Evolutionary conservation across 2,797 vertebrate species (phyloP).

Genomic region (Otolemur crassicaudatus): DNA sequence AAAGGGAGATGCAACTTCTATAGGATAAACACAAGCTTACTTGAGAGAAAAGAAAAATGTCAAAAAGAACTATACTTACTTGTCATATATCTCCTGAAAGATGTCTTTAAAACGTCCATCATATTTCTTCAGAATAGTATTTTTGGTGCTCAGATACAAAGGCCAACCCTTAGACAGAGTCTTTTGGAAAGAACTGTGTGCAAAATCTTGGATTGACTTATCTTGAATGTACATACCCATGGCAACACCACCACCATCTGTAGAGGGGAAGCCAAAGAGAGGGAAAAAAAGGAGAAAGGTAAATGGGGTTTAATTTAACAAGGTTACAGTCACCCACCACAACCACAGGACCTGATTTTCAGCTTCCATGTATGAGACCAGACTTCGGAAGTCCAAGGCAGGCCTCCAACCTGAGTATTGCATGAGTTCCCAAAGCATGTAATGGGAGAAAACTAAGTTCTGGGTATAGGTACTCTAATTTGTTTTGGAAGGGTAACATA

Average conservation of each 20-base stretch:
- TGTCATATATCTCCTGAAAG: constrained; percentile 99
- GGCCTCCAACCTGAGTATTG: not conserved
- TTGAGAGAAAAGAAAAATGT: not conserved
- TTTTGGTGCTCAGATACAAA: constrained; percentile 99
- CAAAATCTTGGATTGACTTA: constrained; percentile 95
- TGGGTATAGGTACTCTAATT: not conserved
- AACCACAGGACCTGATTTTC: not conserved
- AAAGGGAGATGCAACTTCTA: constrained; percentile 36
- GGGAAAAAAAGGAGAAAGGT: constrained; percentile 32
- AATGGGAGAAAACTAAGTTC: not conserved
- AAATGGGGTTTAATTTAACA: not conserved
- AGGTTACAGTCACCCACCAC: not conserved
- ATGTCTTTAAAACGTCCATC: constrained; percentile 98
- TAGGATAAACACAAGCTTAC: not conserved
- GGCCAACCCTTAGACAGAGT: constrained; percentile 94
- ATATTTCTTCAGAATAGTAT: constrained; percentile 98
- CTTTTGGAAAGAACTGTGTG: constrained; percentile 99
- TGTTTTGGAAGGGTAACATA: not conserved
- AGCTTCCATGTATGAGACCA: not conserved
- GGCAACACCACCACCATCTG: constrained; percentile 95
- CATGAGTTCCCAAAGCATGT: not conserved
- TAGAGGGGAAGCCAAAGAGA: not conserved
- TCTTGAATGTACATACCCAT: constrained; percentile 99
- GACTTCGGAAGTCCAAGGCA: not conserved
- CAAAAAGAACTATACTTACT: constrained; percentile 86